phyloP scores from a whole-genome alignment of 2,113 vertebrate species.

The Muntiacus reevesi region DNA sequence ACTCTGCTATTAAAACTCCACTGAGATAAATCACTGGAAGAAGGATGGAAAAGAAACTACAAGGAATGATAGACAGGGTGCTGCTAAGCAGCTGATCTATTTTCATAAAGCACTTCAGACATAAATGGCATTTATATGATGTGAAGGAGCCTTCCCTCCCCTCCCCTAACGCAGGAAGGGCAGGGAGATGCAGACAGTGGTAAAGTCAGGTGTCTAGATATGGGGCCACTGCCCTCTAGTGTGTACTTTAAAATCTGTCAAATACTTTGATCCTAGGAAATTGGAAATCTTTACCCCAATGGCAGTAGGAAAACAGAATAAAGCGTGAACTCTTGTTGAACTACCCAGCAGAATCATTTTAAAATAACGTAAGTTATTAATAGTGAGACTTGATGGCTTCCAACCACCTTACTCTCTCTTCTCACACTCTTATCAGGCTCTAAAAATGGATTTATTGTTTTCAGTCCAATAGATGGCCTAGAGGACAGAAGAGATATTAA shows the following conservation, averaged over 20 bases:
- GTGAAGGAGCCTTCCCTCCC: not conserved
- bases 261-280: not conserved
- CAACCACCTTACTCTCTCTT: not conserved
- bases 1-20: not conserved
- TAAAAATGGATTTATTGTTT: not conserved
- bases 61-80: not conserved
- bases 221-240: conserved; percentile 64
- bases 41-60: not conserved
- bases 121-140: not conserved
- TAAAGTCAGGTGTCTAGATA: not conserved
- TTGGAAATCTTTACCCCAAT: not conserved
- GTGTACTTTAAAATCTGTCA: not conserved
- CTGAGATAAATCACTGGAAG: not conserved
- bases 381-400: not conserved
- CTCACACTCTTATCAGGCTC: not conserved
- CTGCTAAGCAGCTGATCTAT: not conserved
- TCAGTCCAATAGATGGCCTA: not conserved
- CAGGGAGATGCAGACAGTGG: not conserved
- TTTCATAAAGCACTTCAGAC: not conserved
- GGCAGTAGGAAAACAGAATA: not conserved
- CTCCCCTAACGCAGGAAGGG: not conserved
- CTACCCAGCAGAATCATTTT: not conserved
- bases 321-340: not conserved
- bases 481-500: not conserved
- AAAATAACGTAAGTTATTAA: not conserved